These are phyloP conservation scores for Lasioglossum baleicum DNA, from an alignment of 1,140 invertebrate species.

Conservation along the genomic window DNA sequence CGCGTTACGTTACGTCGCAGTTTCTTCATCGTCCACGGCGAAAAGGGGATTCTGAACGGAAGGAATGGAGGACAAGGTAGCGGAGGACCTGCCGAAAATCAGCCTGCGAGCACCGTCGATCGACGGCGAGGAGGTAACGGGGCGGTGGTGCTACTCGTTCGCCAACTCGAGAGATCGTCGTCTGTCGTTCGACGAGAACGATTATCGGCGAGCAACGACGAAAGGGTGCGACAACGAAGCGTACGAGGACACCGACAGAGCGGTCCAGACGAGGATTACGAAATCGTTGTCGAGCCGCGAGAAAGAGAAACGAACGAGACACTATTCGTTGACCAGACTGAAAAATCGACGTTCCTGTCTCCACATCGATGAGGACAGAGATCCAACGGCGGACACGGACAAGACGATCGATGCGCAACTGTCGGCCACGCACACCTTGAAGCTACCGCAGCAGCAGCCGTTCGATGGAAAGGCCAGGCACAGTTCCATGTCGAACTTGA, in stretches of 20 bases:
- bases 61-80: conserved; percentile 18
- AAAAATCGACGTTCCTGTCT: conserved; percentile 16
- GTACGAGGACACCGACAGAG: neutral
- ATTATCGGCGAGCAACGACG: neutral
- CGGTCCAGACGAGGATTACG: neutral
- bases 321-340: conserved; percentile 29
- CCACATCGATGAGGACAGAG: conserved; percentile 18
- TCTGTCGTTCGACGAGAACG: conserved; percentile 24
- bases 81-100: conserved; percentile 2
- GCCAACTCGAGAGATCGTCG: conserved; percentile 26
- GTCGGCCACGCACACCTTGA: conserved; percentile 25
- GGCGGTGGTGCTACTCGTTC: conserved; percentile 25
- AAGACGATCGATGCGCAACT: neutral
- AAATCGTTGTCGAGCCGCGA: conserved; percentile 11
- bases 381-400: neutral
- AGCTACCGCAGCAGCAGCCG: conserved; percentile 6
- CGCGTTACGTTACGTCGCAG: conserved; percentile 30
- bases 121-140: neutral
- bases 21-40: conserved; percentile 17
- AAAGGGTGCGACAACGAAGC: neutral
- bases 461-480: conserved; percentile 49
- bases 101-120: neutral
- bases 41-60: neutral
- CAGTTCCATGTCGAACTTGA: conserved; percentile 69
- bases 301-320: conserved; percentile 15